Evolutionary conservation across 2,113 vertebrate species (phyloP), one percentile per base, ranked within the genome.

Genomic region (Beaufortia kweichowensis): DNA sequence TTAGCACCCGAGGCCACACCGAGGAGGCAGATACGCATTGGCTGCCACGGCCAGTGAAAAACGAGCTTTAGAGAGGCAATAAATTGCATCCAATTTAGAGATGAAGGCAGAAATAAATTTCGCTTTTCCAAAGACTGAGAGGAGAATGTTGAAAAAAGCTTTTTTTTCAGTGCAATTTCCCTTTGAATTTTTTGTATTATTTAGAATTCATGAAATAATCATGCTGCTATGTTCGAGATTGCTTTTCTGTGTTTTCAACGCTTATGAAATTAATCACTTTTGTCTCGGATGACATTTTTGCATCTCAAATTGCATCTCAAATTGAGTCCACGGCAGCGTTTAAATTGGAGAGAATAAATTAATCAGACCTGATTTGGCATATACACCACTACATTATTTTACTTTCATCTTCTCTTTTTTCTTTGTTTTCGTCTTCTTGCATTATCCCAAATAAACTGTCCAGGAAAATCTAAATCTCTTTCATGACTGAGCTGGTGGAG

Each of bases 41-140:
- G 87, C 90, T 92, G 90, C 90, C 89, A 87, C 78, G 85, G 90
- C 89, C 88, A 84, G 90, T 92, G 92, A 92, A 92, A 93, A 93
- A 93, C 91, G 91, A 92, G 92, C 91, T 92, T 92, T 89, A 85
- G 85, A 91, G 87, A 92, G 88, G 90, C 91, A 92, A 92, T 93
- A 92, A 92, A 93, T 92, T 92, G 91, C 91, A 91, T 92, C 91
- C 92, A 92, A 92, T 93, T 93, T 93, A 90, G 90, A 92, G 91
- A 93, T 93, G 91, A 92, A 92, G 92, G 90, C 87, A 89, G 91
- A 92, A 93, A 92, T 93, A 92, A 90, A 92, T 92, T 91, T 93
- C 88, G 90, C 88, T 90, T 91, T 92, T 91, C 89, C 85, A 84
- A 92, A 90, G 90, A 91, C 89, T 85, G 88, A 90, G 88, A 89